A percentile compares a stretch with the other conserved stretches of the same genome.
phyloP scores from a whole-genome alignment of 2,113 vertebrate genomes.

The Chaetura pelagica region DNA sequence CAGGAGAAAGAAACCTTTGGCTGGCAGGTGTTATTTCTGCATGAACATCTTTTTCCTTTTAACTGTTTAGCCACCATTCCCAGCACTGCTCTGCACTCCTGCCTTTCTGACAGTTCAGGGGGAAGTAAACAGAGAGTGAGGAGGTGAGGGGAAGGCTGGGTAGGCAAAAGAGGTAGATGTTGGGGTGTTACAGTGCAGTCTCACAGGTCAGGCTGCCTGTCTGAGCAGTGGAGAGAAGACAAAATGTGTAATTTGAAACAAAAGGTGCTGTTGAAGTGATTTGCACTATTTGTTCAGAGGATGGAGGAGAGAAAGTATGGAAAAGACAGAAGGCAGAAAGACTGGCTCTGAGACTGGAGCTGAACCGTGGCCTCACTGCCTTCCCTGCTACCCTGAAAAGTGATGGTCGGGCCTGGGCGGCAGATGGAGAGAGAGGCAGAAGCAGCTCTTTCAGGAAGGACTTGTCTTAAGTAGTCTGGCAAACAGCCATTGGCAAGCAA shows the following conservation, averaged over 20 bases:
- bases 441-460: conserved; percentile 2
- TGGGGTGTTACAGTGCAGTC: neutral
- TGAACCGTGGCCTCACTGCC: neutral
- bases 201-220: neutral
- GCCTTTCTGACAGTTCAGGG: neutral
- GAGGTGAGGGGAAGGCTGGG: neutral
- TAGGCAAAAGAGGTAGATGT: neutral
- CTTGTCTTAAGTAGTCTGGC: conserved; percentile 15
- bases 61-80: neutral
- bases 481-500: conserved; percentile 4
- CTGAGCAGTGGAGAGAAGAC: neutral
- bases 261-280: neutral
- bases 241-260: neutral
- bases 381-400: neutral
- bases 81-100: neutral
- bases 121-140: neutral
- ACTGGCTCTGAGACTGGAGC: neutral
- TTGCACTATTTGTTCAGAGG: neutral
- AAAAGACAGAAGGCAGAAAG: neutral
- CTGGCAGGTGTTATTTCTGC: neutral
- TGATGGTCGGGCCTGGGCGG: neutral
- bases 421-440: conserved; percentile 22
- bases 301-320: neutral
- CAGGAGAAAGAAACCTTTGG: conserved; percentile 26
- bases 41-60: conserved; percentile 24